Percentiles rank a stretch among this genome's conserved stretches.
These are phyloP conservation scores for Allygus modestus DNA, from an alignment of 2,888 invertebrate genomes.

Conservation along the genomic window DNA sequence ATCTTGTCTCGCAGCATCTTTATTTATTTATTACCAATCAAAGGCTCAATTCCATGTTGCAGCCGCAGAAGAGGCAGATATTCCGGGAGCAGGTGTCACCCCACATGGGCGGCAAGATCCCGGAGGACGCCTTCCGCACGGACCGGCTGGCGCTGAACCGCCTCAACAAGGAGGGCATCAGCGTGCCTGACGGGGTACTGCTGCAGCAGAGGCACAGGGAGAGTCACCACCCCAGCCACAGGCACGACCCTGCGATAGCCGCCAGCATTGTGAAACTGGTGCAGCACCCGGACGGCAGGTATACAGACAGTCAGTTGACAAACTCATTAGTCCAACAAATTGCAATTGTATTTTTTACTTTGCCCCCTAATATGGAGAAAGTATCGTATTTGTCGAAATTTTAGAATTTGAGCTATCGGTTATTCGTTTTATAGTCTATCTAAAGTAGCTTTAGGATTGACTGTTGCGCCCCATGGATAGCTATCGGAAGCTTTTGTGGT, in stretches of 20 bases:
- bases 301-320: too few relatives aligned
- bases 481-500: too few relatives aligned
- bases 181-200: slow-evolving; percentile 79
- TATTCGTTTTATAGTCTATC: too few relatives aligned
- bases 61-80: slow-evolving; percentile 78
- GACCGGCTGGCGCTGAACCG: slow-evolving; percentile 80
- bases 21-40: too few relatives aligned
- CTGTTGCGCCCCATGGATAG: too few relatives aligned
- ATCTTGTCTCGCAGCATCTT: too few relatives aligned
- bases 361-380: too few relatives aligned
- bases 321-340: background rate
- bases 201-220: slow-evolving; percentile 75
- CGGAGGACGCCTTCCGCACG: slow-evolving; percentile 80
- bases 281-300: slow-evolving; percentile 77
- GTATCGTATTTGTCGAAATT: too few relatives aligned
- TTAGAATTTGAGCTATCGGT: too few relatives aligned
- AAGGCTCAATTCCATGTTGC: too few relatives aligned
- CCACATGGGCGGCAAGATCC: slow-evolving; percentile 80
- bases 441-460: too few relatives aligned
- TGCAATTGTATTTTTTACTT: too few relatives aligned
- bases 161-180: slow-evolving; percentile 80
- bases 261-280: slow-evolving; percentile 69
- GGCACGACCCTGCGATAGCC: slow-evolving; percentile 70
- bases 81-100: slow-evolving; percentile 81
- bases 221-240: slow-evolving; percentile 72